phyloP scores from a whole-genome alignment of 2,888 invertebrate species.

The Scrobipalpa costella region DNA sequence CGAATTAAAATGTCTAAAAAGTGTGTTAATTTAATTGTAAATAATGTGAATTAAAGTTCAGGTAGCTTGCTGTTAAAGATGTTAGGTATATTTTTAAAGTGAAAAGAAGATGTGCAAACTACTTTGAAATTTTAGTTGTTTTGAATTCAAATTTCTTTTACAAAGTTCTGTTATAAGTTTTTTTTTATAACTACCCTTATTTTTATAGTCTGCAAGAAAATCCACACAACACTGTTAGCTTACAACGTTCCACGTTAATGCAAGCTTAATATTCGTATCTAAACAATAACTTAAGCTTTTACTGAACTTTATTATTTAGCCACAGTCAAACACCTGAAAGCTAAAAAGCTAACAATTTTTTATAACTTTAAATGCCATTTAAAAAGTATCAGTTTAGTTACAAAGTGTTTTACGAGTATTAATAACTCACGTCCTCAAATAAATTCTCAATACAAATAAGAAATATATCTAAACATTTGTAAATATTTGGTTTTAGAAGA shows the following conservation, averaged over 20 bases:
- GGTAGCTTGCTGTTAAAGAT: neutral
- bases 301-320: neutral
- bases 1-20: neutral
- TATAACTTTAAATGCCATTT: neutral
- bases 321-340: neutral
- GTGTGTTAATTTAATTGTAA: neutral
- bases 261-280: neutral
- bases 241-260: neutral
- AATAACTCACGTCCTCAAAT: too few species aligned
- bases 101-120: neutral
- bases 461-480: too few species aligned
- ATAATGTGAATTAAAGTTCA: neutral
- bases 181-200: neutral
- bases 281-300: neutral
- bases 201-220: neutral
- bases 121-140: neutral
- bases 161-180: neutral
- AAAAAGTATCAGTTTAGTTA: too few species aligned
- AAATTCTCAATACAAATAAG: too few species aligned
- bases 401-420: too few species aligned
- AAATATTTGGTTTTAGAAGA: too few species aligned
- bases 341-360: neutral
- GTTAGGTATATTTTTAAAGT: neutral
- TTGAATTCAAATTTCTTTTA: neutral
- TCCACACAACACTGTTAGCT: slow-evolving; percentile 3